phyloP scores from a whole-genome alignment of 2,888 invertebrate genomes.

The Tolmerus cingulatus region DNA sequence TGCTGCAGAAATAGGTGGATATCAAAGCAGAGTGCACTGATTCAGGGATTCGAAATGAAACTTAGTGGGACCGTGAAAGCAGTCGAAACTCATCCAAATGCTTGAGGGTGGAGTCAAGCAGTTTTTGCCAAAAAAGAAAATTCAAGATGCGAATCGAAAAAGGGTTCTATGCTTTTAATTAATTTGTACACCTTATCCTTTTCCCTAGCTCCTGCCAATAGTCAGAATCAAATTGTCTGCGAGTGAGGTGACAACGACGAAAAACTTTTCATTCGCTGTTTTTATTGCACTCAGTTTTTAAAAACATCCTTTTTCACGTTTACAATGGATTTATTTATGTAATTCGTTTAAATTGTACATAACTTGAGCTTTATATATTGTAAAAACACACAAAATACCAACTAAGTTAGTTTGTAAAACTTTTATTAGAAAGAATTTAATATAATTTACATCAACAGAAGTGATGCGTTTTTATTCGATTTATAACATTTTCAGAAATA shows the following conservation, averaged over 20 bases:
- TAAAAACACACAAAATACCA: neutral
- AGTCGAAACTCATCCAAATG: neutral
- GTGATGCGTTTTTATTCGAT: neutral
- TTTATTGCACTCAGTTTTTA: neutral
- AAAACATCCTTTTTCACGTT: neutral
- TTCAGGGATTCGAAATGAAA: conserved; percentile 10
- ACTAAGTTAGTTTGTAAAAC: neutral
- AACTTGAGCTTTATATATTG: neutral
- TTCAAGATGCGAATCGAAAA: neutral
- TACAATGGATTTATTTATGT: neutral
- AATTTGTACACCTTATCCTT: neutral
- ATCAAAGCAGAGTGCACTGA: neutral
- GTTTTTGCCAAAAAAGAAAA: neutral
- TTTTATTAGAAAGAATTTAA: neutral
- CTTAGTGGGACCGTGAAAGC: neutral
- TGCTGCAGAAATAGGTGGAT: neutral
- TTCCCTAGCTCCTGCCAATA: neutral
- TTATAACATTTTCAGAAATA: too few relatives aligned
- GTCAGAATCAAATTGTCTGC: neutral
- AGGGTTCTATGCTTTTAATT: neutral
- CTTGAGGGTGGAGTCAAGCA: neutral
- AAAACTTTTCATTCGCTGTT: neutral
- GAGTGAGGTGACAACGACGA: neutral
- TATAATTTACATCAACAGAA: neutral
- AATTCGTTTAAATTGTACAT: neutral